A percentile compares a stretch with the other conserved stretches of the same genome.
These are phyloP conservation scores for Cryptomyrus ogoouensis DNA, from an alignment of 2,113 vertebrate genomes.

Conservation along the genomic window DNA sequence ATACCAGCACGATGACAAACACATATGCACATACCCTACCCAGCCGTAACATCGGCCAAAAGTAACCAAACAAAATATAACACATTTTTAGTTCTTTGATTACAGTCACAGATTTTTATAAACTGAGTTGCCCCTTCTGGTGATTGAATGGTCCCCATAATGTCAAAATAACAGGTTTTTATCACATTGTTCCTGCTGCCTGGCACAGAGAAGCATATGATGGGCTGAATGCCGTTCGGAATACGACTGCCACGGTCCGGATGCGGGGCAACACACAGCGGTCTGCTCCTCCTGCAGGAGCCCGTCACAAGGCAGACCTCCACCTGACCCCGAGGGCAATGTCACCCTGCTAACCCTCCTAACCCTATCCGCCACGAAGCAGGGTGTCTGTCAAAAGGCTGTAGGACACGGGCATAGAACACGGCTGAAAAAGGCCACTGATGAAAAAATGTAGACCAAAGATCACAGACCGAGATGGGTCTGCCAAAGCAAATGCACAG, in stretches of 20 bases:
- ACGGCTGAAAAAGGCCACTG: background rate
- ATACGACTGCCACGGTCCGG: too few species aligned
- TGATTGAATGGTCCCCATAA: too few species aligned
- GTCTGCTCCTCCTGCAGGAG: background rate
- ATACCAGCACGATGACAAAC: slow-evolving; percentile 68
- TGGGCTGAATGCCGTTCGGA: too few species aligned
- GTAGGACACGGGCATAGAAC: background rate
- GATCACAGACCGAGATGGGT: background rate
- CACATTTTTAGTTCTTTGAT: too few species aligned
- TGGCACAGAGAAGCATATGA: too few species aligned
- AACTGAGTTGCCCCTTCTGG: too few species aligned
- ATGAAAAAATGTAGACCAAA: background rate
- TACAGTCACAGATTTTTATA: too few species aligned
- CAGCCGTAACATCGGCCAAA: too few species aligned
- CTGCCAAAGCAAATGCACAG: background rate
- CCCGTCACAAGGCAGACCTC: background rate
- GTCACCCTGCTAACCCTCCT: background rate
- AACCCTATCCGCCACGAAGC: background rate
- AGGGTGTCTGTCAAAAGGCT: background rate
- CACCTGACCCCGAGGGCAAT: background rate
- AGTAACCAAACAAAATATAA: too few species aligned
- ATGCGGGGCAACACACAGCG: background rate
- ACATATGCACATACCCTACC: slow-evolving; percentile 40
- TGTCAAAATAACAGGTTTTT: too few species aligned
- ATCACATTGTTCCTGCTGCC: too few species aligned